These are phyloP conservation scores for Tenebrosternarchus preto DNA, from an alignment of 2,113 vertebrate species.

Conservation along the genomic window DNA sequence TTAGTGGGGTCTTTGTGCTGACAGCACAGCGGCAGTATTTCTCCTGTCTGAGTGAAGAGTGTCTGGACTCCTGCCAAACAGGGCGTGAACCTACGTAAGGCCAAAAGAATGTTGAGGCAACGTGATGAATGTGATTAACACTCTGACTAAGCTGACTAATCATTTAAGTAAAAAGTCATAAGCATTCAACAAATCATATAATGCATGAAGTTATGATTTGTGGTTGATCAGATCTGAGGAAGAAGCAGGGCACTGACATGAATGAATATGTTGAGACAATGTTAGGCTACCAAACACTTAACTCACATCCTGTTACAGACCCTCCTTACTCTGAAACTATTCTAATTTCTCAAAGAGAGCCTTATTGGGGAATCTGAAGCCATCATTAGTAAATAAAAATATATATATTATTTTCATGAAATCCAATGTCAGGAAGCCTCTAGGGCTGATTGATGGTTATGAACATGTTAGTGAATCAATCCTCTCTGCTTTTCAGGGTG, in stretches of 20 bases:
- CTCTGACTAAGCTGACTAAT: background rate
- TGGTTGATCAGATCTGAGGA: conserved; percentile 1
- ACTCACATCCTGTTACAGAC: conserved; percentile 25
- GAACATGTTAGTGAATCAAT: background rate
- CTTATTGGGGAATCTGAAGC: conserved; percentile 11
- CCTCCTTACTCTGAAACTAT: background rate
- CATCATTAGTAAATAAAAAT: background rate
- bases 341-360: background rate
- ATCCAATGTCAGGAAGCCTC: background rate
- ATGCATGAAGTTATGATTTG: background rate
- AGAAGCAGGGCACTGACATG: conserved; percentile 6
- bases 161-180: background rate
- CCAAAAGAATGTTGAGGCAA: conserved; percentile 7
- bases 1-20: background rate
- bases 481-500: background rate
- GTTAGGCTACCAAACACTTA: conserved; percentile 24
- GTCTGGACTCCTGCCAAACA: conserved; percentile 14
- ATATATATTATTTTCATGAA: background rate
- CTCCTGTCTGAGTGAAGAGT: background rate
- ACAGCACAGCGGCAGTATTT: background rate
- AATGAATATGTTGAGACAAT: conserved; percentile 33
- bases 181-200: background rate
- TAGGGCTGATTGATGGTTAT: background rate
- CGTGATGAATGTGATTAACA: background rate
- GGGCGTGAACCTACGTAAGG: conserved; percentile 8